Percentiles rank a stretch among this genome's conserved stretches.
Conservation (phyloP, 2,797 vertebrate genomes). For the Eulemur albifrons region DNA sequence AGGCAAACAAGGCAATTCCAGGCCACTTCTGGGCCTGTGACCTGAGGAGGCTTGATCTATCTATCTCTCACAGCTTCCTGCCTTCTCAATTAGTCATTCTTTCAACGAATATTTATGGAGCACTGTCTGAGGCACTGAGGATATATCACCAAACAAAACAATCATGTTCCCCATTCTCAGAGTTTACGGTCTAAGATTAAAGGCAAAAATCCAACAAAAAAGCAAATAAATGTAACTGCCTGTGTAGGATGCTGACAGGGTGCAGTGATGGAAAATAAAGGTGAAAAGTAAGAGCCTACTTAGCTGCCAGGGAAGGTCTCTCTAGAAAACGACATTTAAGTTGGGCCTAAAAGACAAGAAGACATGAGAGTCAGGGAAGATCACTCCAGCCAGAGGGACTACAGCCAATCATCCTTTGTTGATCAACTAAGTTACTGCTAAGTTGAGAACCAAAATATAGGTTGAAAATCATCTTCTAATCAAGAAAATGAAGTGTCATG, state of each 20-base stretch:
- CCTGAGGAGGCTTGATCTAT: neutral
- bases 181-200: neutral
- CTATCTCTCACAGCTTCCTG: neutral
- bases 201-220: neutral
- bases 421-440: neutral
- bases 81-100: neutral
- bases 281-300: neutral
- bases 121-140: neutral
- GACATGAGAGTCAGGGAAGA: neutral
- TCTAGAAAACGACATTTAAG: neutral
- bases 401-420: neutral
- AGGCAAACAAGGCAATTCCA: neutral
- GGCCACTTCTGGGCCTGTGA: too few species aligned
- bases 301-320: neutral
- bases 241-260: neutral
- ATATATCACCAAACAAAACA: neutral
- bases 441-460: neutral
- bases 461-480: neutral
- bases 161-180: neutral
- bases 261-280: neutral
- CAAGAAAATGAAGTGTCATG: neutral
- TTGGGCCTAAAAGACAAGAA: neutral
- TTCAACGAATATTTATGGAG: neutral
- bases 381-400: neutral
- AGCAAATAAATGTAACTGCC: neutral